These are phyloP conservation scores for Irena cyanogastra DNA, from an alignment of 2,113 vertebrate genomes.

Conservation along the genomic window DNA sequence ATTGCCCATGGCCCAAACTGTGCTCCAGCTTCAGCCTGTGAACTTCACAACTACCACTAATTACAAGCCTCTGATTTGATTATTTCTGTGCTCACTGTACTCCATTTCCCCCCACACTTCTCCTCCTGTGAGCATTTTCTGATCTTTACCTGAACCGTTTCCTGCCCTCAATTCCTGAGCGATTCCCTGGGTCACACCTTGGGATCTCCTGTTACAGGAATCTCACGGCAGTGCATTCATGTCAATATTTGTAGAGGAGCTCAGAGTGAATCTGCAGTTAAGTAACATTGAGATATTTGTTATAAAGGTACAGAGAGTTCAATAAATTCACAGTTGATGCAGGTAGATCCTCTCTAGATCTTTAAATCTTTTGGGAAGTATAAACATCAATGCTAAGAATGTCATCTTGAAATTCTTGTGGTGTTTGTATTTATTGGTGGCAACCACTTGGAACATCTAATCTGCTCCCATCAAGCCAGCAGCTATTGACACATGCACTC, in stretches of 20 bases:
- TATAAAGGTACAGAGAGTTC: neutral
- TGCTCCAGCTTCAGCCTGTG: too few species aligned
- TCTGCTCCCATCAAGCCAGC: neutral
- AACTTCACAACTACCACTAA: rapidly evolving
- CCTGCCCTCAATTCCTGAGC: neutral
- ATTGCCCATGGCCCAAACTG: neutral
- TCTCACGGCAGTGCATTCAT: neutral
- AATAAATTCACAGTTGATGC: rapidly evolving
- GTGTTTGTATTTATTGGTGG: neutral
- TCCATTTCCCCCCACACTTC: rapidly evolving
- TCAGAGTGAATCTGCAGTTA: neutral
- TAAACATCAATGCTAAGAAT: neutral
- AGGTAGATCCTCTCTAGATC: neutral
- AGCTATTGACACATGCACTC: neutral
- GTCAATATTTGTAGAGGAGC: neutral
- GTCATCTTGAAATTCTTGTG: neutral
- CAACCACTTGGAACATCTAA: constrained; percentile 30
- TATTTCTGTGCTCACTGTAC: neutral
- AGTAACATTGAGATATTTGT: neutral
- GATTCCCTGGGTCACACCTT: neutral
- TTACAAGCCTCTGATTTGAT: neutral
- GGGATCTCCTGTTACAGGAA: neutral
- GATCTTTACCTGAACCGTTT: neutral
- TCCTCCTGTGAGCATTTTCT: neutral
- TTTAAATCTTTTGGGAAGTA: neutral